phyloP scores from a whole-genome alignment of 2,888 invertebrate species.

The Muscina levida region DNA sequence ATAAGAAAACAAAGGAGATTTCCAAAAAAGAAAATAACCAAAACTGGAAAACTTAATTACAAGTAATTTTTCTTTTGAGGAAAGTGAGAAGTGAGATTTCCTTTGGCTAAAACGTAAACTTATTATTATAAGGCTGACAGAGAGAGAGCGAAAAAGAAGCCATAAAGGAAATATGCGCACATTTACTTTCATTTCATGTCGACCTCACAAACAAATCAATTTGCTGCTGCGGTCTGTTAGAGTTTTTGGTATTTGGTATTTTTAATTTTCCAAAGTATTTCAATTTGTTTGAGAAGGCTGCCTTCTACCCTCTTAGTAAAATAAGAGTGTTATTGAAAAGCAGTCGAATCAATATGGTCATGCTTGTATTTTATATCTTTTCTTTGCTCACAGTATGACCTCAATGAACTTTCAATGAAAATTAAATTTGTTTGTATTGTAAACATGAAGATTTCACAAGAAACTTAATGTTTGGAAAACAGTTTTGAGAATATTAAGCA shows the following conservation, averaged over 20 bases:
- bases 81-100: constrained; percentile 10
- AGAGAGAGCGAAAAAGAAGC: too few relatives aligned
- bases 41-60: constrained; percentile 51
- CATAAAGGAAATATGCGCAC: background rate
- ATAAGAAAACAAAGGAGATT: constrained; percentile 19
- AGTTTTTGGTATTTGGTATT: background rate
- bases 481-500: too few relatives aligned
- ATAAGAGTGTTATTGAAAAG: too few relatives aligned
- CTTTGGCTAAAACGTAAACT: background rate
- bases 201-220: background rate
- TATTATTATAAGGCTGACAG: background rate
- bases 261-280: constrained; percentile 11
- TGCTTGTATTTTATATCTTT: too few relatives aligned
- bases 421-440: too few relatives aligned
- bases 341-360: too few relatives aligned
- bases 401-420: too few relatives aligned
- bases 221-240: background rate
- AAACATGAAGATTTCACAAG: too few relatives aligned
- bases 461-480: too few relatives aligned
- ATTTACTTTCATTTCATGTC: background rate
- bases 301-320: too few relatives aligned
- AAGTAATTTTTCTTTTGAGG: constrained; percentile 6
- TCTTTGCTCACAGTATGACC: too few relatives aligned
- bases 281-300: too few relatives aligned
- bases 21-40: background rate